Percentiles rank a stretch among this genome's conserved stretches.
Evolutionary conservation across 2,888 invertebrate genomes (phyloP).

Genomic region (Nebria brevicollis): DNA sequence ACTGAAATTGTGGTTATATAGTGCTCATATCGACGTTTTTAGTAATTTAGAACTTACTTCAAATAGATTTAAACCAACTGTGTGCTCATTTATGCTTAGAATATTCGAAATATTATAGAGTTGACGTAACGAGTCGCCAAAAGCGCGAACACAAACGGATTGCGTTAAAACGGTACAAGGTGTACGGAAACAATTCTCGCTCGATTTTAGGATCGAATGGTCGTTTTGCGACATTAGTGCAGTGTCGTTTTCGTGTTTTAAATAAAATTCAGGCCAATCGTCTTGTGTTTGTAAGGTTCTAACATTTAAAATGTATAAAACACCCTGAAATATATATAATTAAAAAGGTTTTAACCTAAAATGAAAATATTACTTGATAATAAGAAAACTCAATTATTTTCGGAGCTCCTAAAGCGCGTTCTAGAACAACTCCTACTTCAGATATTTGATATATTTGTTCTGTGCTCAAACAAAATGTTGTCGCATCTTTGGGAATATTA

Average conservation of each 20-base stretch:
- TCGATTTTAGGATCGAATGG: constrained; percentile 60
- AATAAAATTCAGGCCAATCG: constrained; percentile 80
- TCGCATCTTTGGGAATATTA: constrained; percentile 57
- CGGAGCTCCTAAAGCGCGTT: constrained; percentile 74
- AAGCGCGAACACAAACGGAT: constrained; percentile 2
- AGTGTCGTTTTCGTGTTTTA: constrained; percentile 81
- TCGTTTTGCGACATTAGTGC: constrained; percentile 74
- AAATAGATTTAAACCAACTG: constrained; percentile 8
- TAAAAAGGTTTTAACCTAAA: constrained; percentile 13
- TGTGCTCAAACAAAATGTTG: constrained; percentile 67
- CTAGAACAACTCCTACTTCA: constrained; percentile 69
- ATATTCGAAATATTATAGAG: neutral
- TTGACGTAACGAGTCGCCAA: constrained; percentile 6
- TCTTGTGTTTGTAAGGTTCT: constrained; percentile 80
- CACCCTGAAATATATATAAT: constrained; percentile 60
- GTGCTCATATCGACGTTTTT: neutral
- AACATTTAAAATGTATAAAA: constrained; percentile 77
- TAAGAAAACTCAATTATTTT: constrained; percentile 88
- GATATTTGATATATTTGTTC: constrained; percentile 68
- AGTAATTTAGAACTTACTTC: constrained; percentile 7
- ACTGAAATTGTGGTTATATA: constrained; percentile 53
- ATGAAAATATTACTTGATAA: constrained; percentile 63
- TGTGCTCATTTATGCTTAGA: neutral
- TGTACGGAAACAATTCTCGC: constrained; percentile 50
- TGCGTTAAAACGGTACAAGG: neutral